phyloP scores from a whole-genome alignment of 2,113 vertebrate genomes.

The Psittacus erithacus region DNA sequence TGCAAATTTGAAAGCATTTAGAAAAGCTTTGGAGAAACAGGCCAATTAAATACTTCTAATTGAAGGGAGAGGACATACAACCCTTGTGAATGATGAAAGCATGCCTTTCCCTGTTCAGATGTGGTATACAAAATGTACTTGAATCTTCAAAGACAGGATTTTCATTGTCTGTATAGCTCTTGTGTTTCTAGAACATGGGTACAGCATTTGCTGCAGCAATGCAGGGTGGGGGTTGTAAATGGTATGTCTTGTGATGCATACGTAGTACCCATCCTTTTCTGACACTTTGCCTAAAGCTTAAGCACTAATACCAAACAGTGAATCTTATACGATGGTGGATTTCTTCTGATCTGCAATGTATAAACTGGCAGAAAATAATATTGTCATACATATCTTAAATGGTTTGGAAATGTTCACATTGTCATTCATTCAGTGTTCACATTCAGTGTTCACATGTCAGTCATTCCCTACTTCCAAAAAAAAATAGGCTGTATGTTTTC shows the following conservation, averaged over 20 bases:
- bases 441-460: background rate
- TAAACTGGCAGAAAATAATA: background rate
- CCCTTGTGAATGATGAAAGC: background rate
- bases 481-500: background rate
- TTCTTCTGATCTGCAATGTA: background rate
- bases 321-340: background rate
- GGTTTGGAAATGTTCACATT: background rate
- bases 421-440: background rate
- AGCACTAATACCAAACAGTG: background rate
- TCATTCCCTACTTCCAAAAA: background rate
- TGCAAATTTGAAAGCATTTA: conserved; percentile 18
- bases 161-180: background rate
- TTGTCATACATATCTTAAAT: background rate
- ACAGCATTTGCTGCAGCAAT: background rate
- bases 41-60: conserved; percentile 13
- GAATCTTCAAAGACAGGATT: background rate
- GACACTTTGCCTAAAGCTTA: background rate
- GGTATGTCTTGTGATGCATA: background rate
- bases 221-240: background rate
- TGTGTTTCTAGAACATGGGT: background rate
- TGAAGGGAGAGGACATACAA: background rate
- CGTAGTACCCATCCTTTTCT: background rate
- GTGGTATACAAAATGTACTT: background rate
- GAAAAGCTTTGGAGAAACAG: background rate
- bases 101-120: background rate